Conservation (phyloP, 2,888 invertebrate species). For the Rosalia funebris region DNA sequence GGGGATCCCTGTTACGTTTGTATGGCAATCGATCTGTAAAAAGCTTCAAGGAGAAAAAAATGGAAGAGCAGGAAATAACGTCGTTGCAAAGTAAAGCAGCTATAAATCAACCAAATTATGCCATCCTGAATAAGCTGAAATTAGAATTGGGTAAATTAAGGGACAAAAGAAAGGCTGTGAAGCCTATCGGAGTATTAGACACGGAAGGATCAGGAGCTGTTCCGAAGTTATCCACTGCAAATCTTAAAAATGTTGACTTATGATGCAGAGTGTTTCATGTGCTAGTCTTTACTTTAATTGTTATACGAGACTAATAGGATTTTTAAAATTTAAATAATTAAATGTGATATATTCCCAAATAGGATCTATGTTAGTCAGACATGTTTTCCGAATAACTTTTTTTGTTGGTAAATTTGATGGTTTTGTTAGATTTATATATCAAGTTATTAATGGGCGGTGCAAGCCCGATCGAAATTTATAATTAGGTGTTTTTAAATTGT, state of each 20-base stretch:
- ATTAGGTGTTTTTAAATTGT: too few relatives aligned
- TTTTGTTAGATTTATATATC: too few relatives aligned
- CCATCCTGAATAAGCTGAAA: conserved; percentile 85
- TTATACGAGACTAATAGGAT: not conserved
- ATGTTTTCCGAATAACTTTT: too few relatives aligned
- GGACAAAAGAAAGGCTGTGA: conserved; percentile 67
- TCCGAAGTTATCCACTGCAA: conserved; percentile 15
- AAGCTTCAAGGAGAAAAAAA: conserved; percentile 90
- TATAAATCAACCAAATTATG: conserved; percentile 90
- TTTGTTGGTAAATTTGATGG: too few relatives aligned
- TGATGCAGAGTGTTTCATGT: conserved; percentile 4
- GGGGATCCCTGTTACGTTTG: conserved; percentile 92
- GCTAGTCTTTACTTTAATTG: not conserved
- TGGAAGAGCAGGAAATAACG: conserved; percentile 92
- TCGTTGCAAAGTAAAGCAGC: conserved; percentile 88
- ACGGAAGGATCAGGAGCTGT: conserved; percentile 54
- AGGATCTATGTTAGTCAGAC: too few relatives aligned
- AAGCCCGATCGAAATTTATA: too few relatives aligned
- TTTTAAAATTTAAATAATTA: not conserved
- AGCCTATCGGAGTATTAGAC: conserved; percentile 71
- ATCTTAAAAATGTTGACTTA: conserved; percentile 23
- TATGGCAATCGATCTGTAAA: conserved; percentile 93
- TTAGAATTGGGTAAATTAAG: conserved; percentile 83
- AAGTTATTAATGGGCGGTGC: too few relatives aligned
- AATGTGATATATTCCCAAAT: conserved; percentile 1